Base-by-base conservation (phyloP, 2,113 vertebrate genomes). In the Ammospiza nelsoni region DNA sequence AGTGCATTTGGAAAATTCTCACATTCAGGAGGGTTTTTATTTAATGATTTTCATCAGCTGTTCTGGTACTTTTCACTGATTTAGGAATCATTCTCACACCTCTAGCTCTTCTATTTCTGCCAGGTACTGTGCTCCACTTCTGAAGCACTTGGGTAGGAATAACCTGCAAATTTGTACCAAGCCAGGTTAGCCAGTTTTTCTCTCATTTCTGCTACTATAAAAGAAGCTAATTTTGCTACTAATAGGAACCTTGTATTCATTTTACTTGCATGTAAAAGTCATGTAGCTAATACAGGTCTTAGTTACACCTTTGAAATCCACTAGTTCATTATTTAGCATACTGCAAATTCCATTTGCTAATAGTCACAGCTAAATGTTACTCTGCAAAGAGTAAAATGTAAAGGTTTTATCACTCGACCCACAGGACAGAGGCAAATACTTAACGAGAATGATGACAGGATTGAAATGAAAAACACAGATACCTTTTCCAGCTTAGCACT, bases 1-100 rank as follows among this genome's bases (percentile, higher is more conserved):
- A 67, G 69, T 72, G 29, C 71, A 52, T 92, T 90, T 71, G 59
- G n/a, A 93, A 97, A 89, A 79, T 46, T 35, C 27, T 59, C 84
- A 55, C 13, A 55, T 89, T 74, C 57, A 73, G 68, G 35, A 62
- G 73, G 7, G n/a, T 91, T 97, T 88, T 62, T 15, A 27, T 96
- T 81, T 72, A 67, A 87, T 75, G 15, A 2, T 65, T 93, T 96
- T 90, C 43, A 84, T 85, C 21, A 15, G 27, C 16, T 67, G 24
- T 94, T 94, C 67, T 25, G 68, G 46, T 65, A 62, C 24, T 93
- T 90, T 73, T 52, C 54, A 69, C 46, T 71, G 44, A 52, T 86
- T 93, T 96, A 84, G 55, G 33, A 91, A 44, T 73, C 35, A 19
- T 76, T 82, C 10, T 52, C 72, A 90, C 58, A 59, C 29, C 17